Base-by-base conservation (phyloP, 2,888 invertebrate species). In the Elaeidobius kamerunicus region DNA sequence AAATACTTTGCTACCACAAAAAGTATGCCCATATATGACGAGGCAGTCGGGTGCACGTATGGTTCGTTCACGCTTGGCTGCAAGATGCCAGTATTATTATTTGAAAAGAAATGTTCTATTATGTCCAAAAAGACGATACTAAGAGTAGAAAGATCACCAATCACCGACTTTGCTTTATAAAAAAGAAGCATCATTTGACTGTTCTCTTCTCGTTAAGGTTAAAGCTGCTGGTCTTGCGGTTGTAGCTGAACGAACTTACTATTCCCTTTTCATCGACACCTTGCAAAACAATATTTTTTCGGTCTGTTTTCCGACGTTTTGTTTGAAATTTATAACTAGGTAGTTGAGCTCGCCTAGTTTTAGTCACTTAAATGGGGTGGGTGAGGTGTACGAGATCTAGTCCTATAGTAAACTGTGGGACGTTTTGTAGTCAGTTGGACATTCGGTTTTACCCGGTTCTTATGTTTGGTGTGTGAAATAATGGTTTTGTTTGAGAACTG, bases 11-110 rank as follows among this genome's bases (percentile, higher is more conserved):
- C 41, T 28, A 27, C 20, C 23, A 44, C 47, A 57, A 52, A 55
- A 57, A 55, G 57, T 54, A 52, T 57, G 57, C 36, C 57, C 57
- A 57, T 57, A 57, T 57, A 57, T 47, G 52, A 51, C 52, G 27
- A 49, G 49, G 52, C 48, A 43, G 52, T 41, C 44, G 28, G 49
- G 49, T 50, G 35, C 43, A 20, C 35, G 45, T 39, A 39, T 41
- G 18, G 51, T 38, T 44, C 28, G n/a, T 44, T 45, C 9, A 40
- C 19, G 16, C 18, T 11, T 7, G 42, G 11, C 23, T 35, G 49
- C 42, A 19, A 14, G 36, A 27, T n/a, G n/a, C n/a, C n/a, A n/a
- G n/a, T n/a, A n/a, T n/a, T n/a, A n/a, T n/a, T n/a, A n/a, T n/a
- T n/a, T n/a, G n/a, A n/a, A n/a, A n/a, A n/a, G n/a, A n/a, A n/a